A percentile compares a stretch with the other conserved stretches of the same genome.
phyloP scores from a whole-genome alignment of 2,797 vertebrate genomes.

The Acipenser oxyrinchus region DNA sequence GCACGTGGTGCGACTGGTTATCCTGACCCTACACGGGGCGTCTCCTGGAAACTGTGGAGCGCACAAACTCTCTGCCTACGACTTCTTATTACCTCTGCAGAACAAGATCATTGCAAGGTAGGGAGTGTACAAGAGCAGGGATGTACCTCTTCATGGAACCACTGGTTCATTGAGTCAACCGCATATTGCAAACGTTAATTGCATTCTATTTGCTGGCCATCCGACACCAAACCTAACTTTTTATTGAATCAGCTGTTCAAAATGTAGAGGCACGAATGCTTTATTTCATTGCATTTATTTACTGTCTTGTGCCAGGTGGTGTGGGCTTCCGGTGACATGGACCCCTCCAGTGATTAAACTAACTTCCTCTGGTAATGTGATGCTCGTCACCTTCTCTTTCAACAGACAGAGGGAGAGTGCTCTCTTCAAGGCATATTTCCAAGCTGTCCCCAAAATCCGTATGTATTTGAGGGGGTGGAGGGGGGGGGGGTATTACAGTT shows the following conservation, averaged over 20 bases:
- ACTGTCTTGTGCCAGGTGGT: slow-evolving; percentile 56
- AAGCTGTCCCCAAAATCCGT: slow-evolving; percentile 77
- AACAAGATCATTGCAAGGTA: slow-evolving; percentile 83
- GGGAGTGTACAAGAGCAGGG: not conserved
- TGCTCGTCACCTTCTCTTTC: slow-evolving; percentile 80
- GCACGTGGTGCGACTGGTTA: slow-evolving; percentile 66
- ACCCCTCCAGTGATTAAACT: slow-evolving; percentile 62
- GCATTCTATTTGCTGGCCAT: no score
- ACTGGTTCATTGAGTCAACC: no score
- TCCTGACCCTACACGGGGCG: slow-evolving; percentile 60
- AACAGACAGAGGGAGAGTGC: slow-evolving; percentile 62
- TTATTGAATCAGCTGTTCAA: no score
- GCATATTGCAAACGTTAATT: no score
- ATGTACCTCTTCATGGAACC: no score
- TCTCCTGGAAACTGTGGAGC: slow-evolving; percentile 71
- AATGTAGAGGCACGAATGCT: not conserved
- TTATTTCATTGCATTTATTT: not conserved
- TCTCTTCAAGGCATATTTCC: slow-evolving; percentile 75
- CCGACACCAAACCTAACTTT: no score
- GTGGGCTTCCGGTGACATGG: slow-evolving; percentile 57
- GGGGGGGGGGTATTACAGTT: no score
- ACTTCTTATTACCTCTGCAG: slow-evolving; percentile 77
- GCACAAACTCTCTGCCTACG: slow-evolving; percentile 76
- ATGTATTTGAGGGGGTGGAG: slow-evolving; percentile 44
- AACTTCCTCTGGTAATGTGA: slow-evolving; percentile 77